Conservation (phyloP, 2,113 vertebrate genomes). For the Caretta caretta region DNA sequence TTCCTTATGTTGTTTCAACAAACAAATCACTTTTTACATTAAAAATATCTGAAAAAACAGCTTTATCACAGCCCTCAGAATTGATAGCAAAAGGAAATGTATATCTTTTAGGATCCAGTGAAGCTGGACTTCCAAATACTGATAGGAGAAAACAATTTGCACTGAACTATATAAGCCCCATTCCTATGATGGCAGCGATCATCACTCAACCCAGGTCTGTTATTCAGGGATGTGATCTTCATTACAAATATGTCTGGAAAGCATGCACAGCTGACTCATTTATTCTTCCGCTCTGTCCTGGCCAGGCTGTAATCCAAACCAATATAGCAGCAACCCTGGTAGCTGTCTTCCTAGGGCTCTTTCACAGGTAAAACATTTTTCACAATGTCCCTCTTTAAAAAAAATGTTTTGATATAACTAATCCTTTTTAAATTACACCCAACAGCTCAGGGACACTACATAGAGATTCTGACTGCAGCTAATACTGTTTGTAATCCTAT, state of each 20-base stretch:
- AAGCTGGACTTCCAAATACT: background rate
- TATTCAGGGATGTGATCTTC: background rate
- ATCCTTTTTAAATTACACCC: slow-evolving; percentile 67
- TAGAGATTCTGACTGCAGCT: slow-evolving; percentile 41
- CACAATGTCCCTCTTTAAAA: slow-evolving; percentile 15
- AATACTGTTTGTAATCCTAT: slow-evolving; percentile 58
- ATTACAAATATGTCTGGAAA: background rate
- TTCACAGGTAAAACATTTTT: slow-evolving; percentile 52
- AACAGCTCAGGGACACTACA: slow-evolving; percentile 31
- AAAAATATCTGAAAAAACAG: slow-evolving; percentile 5
- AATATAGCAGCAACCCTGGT: background rate
- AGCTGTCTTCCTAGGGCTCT: slow-evolving; percentile 22
- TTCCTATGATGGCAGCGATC: background rate
- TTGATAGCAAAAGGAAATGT: background rate
- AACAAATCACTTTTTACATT: background rate
- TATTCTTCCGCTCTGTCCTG: background rate
- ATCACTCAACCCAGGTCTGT: background rate
- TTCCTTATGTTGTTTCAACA: slow-evolving; percentile 35
- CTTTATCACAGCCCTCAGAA: background rate
- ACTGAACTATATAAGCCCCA: background rate
- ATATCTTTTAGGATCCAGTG: background rate
- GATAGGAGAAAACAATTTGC: background rate
- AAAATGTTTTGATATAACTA: slow-evolving; percentile 67
- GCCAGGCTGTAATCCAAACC: background rate
- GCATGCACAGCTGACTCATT: background rate